Conservation (phyloP, 2,113 vertebrate genomes). For the Osmerus mordax region DNA sequence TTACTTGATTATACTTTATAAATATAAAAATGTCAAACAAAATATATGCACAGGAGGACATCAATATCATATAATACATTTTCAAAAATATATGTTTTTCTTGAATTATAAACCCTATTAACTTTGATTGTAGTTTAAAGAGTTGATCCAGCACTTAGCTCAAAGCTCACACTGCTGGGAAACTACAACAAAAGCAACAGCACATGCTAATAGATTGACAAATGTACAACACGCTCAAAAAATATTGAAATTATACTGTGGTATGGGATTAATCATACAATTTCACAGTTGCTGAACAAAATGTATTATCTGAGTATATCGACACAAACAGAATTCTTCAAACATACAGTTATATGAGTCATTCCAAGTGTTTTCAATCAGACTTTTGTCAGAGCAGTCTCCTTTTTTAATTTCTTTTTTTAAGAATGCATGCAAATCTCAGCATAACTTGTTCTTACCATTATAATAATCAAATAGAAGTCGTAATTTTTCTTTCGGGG, state of each 20-base stretch:
- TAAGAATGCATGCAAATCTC: neutral
- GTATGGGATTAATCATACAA: conserved; percentile 1
- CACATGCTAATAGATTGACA: conserved; percentile 16
- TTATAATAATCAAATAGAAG: neutral
- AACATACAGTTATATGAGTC: conserved; percentile 1
- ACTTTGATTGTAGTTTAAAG: conserved; percentile 5
- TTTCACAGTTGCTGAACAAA: conserved; percentile 16
- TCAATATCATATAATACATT: conserved; percentile 16
- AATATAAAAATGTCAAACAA: conserved; percentile 31
- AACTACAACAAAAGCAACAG: conserved; percentile 9
- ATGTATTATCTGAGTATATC: neutral
- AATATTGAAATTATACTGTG: conserved; percentile 1
- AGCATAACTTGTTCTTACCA: neutral
- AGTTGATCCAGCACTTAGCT: conserved; percentile 5
- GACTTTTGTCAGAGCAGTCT: neutral
- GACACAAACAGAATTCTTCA: conserved; percentile 4
- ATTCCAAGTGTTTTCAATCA: conserved; percentile 16
- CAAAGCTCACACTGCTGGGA: conserved; percentile 1
- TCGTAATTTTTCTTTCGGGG: neutral
- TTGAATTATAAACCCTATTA: conserved; percentile 22
- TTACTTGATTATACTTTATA: conserved; percentile 19
- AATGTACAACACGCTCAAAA: neutral
- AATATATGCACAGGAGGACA: conserved; percentile 25
- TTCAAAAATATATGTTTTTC: conserved; percentile 31
- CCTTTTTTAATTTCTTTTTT: neutral